phyloP scores from a whole-genome alignment of 2,797 vertebrate genomes.

The Crocidura indochinensis region DNA sequence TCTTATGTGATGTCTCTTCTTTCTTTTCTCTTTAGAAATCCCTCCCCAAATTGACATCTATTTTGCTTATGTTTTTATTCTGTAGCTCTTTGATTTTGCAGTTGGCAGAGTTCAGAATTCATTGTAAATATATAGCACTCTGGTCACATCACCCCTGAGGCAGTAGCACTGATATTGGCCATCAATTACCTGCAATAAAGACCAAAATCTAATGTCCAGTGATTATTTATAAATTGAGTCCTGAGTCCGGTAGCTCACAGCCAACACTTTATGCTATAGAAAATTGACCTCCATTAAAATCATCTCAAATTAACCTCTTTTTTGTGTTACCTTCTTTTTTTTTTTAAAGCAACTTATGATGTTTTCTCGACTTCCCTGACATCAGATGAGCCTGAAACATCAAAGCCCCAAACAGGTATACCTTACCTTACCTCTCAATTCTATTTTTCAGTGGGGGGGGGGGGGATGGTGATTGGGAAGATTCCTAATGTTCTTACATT shows the following conservation, averaged over 20 bases:
- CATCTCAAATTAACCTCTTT: slow-evolving; percentile 63
- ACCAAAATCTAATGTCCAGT: background rate
- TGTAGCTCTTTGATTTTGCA: slow-evolving; percentile 53
- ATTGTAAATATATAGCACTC: background rate
- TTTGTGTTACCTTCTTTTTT: slow-evolving; percentile 78
- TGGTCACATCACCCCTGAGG: too few species aligned
- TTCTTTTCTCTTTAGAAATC: slow-evolving; percentile 51
- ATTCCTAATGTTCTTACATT: too few species aligned
- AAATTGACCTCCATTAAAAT: background rate
- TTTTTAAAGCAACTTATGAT: slow-evolving; percentile 83
- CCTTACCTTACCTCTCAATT: slow-evolving; percentile 9
- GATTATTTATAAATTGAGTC: background rate
- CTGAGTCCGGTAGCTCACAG: background rate
- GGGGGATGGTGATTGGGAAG: too few species aligned
- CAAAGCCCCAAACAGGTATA: slow-evolving; percentile 87
- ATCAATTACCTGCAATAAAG: slow-evolving; percentile 11
- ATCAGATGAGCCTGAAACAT: slow-evolving; percentile 83
- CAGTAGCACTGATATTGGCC: background rate
- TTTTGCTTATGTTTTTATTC: slow-evolving; percentile 51
- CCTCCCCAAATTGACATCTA: background rate
- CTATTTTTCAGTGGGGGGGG: too few species aligned
- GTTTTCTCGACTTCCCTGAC: slow-evolving; percentile 85
- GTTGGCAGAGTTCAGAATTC: background rate
- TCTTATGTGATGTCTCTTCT: background rate
- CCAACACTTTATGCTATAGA: background rate